Evolutionary conservation across 2,113 vertebrate genomes (phyloP).

Genomic region (Heliornis fulica): DNA sequence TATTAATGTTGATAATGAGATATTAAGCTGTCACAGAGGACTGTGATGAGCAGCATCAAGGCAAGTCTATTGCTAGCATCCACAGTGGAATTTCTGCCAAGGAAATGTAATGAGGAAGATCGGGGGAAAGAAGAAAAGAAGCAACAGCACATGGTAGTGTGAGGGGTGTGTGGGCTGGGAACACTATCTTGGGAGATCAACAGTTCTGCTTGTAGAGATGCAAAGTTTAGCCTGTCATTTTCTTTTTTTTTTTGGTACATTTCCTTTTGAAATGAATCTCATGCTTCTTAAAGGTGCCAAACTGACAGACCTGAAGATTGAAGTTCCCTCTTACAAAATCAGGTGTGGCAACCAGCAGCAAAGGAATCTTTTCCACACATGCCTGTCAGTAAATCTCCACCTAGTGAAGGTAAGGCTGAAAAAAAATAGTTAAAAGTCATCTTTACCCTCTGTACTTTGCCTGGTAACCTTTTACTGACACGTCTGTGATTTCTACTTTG

Average conservation of each 20-base stretch:
- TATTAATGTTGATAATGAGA: slow-evolving; percentile 58
- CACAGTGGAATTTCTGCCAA: slow-evolving; percentile 38
- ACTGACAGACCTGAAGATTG: not conserved
- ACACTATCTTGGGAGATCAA: slow-evolving; percentile 35
- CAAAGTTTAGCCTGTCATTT: slow-evolving; percentile 35
- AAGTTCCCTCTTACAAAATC: slow-evolving; percentile 2
- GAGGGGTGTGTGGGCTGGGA: slow-evolving; percentile 27
- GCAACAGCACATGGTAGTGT: not conserved
- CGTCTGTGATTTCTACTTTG: not conserved
- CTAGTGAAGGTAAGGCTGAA: not conserved
- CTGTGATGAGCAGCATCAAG: slow-evolving; percentile 21
- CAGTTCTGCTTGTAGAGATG: slow-evolving; percentile 28
- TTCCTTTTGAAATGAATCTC: slow-evolving; percentile 33
- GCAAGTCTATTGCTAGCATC: slow-evolving; percentile 25
- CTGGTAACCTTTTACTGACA: not conserved
- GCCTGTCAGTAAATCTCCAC: not conserved
- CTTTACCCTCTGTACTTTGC: not conserved
- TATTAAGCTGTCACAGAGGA: slow-evolving; percentile 44
- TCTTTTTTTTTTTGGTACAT: slow-evolving; percentile 4
- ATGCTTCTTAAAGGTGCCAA: slow-evolving; percentile 15
- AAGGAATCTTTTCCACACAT: not conserved
- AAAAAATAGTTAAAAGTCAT: not conserved
- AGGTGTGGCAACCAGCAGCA: not conserved
- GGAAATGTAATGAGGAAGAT: not conserved
- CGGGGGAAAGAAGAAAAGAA: not conserved